phyloP scores from a whole-genome alignment of 2,113 vertebrate genomes.

The Varanus salvator region DNA sequence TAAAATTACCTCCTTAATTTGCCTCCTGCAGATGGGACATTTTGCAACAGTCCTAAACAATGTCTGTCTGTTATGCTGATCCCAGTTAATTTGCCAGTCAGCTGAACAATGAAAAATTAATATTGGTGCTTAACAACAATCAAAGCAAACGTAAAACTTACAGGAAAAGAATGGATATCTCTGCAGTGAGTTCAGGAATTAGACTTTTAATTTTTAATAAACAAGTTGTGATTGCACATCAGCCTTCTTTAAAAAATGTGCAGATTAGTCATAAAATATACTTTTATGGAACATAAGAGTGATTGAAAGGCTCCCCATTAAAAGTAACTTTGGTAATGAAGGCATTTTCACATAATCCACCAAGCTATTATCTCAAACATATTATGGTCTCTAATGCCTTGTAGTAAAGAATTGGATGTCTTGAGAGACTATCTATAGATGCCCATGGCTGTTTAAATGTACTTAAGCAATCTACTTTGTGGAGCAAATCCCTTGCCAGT shows the following conservation, averaged over 20 bases:
- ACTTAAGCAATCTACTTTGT: not conserved
- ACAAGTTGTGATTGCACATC: not conserved
- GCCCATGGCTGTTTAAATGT: not conserved
- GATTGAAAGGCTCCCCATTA: not conserved
- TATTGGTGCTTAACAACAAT: not conserved
- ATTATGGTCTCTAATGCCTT: not conserved
- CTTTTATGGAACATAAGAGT: constrained; percentile 13
- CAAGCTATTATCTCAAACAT: not conserved
- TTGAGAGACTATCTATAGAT: not conserved
- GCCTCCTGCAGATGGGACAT: not conserved
- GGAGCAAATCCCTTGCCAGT: not conserved
- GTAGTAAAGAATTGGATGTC: not conserved
- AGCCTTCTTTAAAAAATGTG: not conserved
- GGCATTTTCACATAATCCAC: not conserved
- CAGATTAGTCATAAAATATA: not conserved
- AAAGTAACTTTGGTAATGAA: not conserved
- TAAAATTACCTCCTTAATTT: not conserved
- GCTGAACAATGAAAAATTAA: constrained; percentile 1
- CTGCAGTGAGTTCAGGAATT: not conserved
- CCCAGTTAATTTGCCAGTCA: not conserved
- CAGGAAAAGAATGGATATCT: not conserved
- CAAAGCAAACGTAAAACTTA: not conserved
- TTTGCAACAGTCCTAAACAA: not conserved
- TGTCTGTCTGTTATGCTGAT: not conserved
- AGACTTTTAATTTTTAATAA: not conserved